A percentile compares a stretch with the other conserved stretches of the same genome.
Conservation (phyloP, 2,113 vertebrate genomes). For the Promerops cafer region DNA sequence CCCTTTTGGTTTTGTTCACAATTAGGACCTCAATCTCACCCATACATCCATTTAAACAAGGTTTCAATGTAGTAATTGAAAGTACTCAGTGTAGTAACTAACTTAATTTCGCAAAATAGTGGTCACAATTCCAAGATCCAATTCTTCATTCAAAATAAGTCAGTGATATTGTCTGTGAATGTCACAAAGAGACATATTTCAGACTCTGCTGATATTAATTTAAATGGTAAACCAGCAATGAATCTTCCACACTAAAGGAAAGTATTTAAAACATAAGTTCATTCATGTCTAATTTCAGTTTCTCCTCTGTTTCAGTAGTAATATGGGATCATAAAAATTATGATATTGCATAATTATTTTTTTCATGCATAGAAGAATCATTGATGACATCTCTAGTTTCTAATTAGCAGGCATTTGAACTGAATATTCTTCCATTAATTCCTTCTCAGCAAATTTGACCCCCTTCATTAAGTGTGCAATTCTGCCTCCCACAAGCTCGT, state of each 20-base stretch:
- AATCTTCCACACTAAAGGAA: not conserved
- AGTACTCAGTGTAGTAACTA: not conserved
- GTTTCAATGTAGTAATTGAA: not conserved
- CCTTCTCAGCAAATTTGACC: not conserved
- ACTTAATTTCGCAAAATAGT: not conserved
- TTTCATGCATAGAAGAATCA: not conserved
- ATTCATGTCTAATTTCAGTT: not conserved
- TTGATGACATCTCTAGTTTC: not conserved
- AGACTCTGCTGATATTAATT: not conserved
- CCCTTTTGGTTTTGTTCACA: not conserved
- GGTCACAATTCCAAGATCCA: not conserved
- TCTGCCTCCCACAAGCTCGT: not conserved
- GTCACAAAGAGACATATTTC: not conserved
- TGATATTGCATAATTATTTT: not conserved
- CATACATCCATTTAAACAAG: not conserved
- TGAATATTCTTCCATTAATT: not conserved
- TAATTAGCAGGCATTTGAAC: not conserved
- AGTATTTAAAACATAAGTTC: not conserved
- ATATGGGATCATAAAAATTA: not conserved
- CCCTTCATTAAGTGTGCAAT: not conserved
- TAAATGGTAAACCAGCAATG: not conserved
- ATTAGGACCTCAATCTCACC: not conserved
- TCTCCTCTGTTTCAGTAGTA: not conserved
- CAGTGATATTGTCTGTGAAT: not conserved
- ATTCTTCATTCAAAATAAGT: not conserved